A percentile compares a stretch with the other conserved stretches of the same genome.
phyloP scores from a whole-genome alignment of 2,888 invertebrate species.

The Caenorhabditis doughertyi region DNA sequence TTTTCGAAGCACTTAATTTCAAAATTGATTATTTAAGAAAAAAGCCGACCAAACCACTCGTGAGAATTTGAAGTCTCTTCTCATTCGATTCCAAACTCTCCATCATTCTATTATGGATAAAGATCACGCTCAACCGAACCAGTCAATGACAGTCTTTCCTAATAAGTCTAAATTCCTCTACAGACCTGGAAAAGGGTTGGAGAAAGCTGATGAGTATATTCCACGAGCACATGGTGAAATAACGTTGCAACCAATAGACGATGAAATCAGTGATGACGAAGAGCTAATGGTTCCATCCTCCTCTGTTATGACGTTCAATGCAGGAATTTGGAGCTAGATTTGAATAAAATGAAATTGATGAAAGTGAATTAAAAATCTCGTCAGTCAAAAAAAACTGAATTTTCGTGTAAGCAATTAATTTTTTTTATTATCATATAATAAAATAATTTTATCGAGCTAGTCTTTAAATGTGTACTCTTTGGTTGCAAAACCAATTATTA shows the following conservation, averaged over 20 bases:
- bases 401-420: too few relatives aligned
- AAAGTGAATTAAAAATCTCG: neutral
- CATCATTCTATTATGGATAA: slow-evolving; percentile 47
- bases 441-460: too few relatives aligned
- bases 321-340: slow-evolving; percentile 55
- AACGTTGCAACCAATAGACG: slow-evolving; percentile 58
- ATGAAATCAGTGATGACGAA: slow-evolving; percentile 66
- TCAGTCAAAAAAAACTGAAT: neutral
- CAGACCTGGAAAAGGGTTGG: slow-evolving; percentile 59
- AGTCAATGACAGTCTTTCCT: slow-evolving; percentile 44
- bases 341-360: neutral
- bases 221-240: slow-evolving; percentile 28
- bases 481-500: neutral
- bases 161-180: slow-evolving; percentile 42
- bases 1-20: neutral
- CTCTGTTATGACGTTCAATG: slow-evolving; percentile 27
- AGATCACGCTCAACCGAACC: neutral
- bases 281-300: neutral
- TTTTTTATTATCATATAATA: too few relatives aligned
- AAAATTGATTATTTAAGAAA: slow-evolving; percentile 43
- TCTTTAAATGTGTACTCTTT: too few relatives aligned
- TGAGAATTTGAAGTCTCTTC: slow-evolving; percentile 41
- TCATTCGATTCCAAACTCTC: slow-evolving; percentile 52
- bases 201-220: slow-evolving; percentile 45
- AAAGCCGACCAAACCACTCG: slow-evolving; percentile 26